Percentiles rank a stretch among this genome's conserved stretches.
These are phyloP conservation scores for Trissoscelio sp. DNA, from an alignment of 2,888 invertebrate species.

Conservation along the genomic window DNA sequence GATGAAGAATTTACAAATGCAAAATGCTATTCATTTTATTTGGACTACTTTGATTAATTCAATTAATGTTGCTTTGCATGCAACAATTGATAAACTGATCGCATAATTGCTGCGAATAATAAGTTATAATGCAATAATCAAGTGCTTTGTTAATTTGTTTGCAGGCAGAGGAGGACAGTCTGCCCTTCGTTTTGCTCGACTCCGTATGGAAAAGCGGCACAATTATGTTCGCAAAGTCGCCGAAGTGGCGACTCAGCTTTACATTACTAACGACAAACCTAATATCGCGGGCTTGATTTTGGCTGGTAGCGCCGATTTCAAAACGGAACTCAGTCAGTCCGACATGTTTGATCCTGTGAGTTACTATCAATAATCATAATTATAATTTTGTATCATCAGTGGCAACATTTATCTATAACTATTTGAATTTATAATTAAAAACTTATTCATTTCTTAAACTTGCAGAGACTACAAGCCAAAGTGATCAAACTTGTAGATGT, in stretches of 20 bases:
- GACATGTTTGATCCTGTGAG: conserved; percentile 99
- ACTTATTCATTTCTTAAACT: conserved; percentile 53
- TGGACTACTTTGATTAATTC: too few species aligned
- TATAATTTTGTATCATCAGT: too few species aligned
- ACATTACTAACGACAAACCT: conserved; percentile 98
- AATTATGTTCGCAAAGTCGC: conserved; percentile 99
- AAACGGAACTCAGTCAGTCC: conserved; percentile 99
- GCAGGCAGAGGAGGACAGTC: conserved; percentile 98
- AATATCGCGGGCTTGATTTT: conserved; percentile 98
- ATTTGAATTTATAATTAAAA: too few species aligned
- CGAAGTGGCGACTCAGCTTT: conserved; percentile 97
- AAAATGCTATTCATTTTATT: too few species aligned
- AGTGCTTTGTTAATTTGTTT: conserved; percentile 53
- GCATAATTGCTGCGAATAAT: conserved; percentile 10
- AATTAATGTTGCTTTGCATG: conserved; percentile 4
- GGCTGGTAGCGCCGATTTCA: conserved; percentile 99
- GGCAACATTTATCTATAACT: too few species aligned
- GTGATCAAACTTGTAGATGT: conserved; percentile 99
- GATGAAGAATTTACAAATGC: too few species aligned
- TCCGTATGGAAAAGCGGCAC: conserved; percentile 99
- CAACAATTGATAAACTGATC: conserved; percentile 1
- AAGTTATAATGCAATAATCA: conserved; percentile 14
- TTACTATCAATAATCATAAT: not conserved
- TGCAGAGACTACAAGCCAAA: conserved; percentile 97
- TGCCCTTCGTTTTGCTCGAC: conserved; percentile 99